phyloP scores from a whole-genome alignment of 2,113 vertebrate species.

The Phasianus colchicus region DNA sequence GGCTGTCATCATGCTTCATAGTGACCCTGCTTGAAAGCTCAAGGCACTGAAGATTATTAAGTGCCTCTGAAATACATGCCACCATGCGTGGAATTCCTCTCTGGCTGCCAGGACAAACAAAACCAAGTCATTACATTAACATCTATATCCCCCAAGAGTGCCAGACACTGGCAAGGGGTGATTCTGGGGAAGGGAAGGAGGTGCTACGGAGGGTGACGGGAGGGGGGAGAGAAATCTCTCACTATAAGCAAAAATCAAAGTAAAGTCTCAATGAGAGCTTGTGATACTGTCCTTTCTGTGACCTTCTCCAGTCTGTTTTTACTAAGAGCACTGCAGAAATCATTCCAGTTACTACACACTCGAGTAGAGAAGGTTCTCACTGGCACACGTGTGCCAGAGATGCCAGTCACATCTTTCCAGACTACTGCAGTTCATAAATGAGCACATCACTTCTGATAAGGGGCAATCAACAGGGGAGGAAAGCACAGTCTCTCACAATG shows the following conservation, averaged over 20 bases:
- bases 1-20: neutral
- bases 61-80: neutral
- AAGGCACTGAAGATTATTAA: neutral
- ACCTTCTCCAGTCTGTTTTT: conserved; percentile 13
- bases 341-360: neutral
- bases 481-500: neutral
- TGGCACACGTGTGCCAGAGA: neutral
- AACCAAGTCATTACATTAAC: neutral
- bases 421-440: neutral
- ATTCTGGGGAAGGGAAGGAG: neutral
- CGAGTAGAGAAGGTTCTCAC: neutral
- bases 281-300: neutral
- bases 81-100: neutral
- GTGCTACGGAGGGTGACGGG: neutral
- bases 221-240: neutral
- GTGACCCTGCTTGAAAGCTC: fast-evolving
- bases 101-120: conserved; percentile 32
- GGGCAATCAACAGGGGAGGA: neutral
- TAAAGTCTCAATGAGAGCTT: neutral
- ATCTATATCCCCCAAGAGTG: neutral
- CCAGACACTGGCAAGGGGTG: neutral
- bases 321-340: conserved; percentile 4
- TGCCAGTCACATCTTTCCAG: neutral
- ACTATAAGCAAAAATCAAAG: neutral
- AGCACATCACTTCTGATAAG: neutral